phyloP scores from a whole-genome alignment of 2,797 vertebrate genomes.

The Moxostoma hubbsi region DNA sequence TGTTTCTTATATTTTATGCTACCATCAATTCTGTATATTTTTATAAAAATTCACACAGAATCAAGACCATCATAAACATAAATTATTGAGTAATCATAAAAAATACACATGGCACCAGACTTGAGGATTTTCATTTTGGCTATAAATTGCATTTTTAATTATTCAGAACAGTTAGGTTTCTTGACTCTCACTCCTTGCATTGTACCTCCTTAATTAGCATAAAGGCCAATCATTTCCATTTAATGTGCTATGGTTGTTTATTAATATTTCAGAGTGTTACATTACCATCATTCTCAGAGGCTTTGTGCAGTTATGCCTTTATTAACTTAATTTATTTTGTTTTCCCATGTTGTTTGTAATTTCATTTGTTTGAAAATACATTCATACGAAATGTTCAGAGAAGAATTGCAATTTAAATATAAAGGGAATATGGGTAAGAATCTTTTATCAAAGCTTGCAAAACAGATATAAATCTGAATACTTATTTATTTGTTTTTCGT shows the following conservation, averaged over 20 bases:
- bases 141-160: constrained; percentile 85
- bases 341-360: constrained; percentile 17
- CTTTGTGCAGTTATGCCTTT: constrained; percentile 42
- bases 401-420: not conserved
- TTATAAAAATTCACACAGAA: too few species aligned
- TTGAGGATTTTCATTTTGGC: constrained; percentile 75
- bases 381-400: not conserved
- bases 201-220: constrained; percentile 79
- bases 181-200: constrained; percentile 79
- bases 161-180: constrained; percentile 80
- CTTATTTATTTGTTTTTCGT: not conserved
- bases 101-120: constrained; percentile 73
- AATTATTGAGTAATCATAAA: constrained; percentile 68
- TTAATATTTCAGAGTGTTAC: constrained; percentile 79
- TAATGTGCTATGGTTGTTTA: constrained; percentile 80
- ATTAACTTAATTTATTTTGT: constrained; percentile 40
- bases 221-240: constrained; percentile 78
- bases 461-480: not conserved
- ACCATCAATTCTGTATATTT: too few species aligned
- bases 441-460: not conserved
- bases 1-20: not conserved
- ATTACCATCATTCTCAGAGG: constrained; percentile 61
- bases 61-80: constrained; percentile 11
- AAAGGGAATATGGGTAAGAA: not conserved
- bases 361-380: constrained; percentile 38